Percentiles rank a stretch among this genome's conserved stretches.
These are phyloP conservation scores for Monodelphis domestica DNA, from an alignment of 2,797 vertebrate genomes.

Conservation along the genomic window DNA sequence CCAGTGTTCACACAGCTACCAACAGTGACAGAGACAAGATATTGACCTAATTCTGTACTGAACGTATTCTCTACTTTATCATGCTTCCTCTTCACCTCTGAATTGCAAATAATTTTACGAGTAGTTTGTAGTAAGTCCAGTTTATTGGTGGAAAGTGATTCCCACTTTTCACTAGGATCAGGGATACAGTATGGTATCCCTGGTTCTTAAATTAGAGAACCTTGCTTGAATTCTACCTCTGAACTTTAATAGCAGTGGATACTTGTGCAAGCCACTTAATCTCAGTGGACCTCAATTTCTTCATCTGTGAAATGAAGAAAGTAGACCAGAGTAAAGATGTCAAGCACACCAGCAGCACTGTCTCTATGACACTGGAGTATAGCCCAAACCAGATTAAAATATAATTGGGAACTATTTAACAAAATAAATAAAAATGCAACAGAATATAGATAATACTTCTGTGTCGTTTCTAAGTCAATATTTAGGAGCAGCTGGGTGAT, in stretches of 20 bases:
- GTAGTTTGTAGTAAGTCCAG: background rate
- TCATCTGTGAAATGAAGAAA: background rate
- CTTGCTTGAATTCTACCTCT: background rate
- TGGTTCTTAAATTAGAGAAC: background rate
- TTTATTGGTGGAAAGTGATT: background rate
- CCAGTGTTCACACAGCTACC: background rate
- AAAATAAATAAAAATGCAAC: background rate
- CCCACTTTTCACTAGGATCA: background rate
- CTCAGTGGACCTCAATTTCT: background rate
- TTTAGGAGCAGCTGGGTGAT: too few relatives aligned
- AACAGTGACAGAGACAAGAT: background rate
- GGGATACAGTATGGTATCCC: background rate
- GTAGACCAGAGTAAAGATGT: background rate
- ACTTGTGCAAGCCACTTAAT: background rate
- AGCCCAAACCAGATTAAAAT: background rate
- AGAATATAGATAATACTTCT: background rate
- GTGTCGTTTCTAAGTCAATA: background rate
- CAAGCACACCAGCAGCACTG: background rate
- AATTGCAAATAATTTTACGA: background rate
- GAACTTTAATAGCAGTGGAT: background rate
- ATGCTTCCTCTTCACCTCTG: background rate
- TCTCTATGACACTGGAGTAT: background rate
- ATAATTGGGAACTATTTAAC: background rate
- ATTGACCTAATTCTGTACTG: background rate
- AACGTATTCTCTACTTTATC: background rate